Conservation (phyloP, 2,113 vertebrate species). For the Brachypodius melanocephalos region DNA sequence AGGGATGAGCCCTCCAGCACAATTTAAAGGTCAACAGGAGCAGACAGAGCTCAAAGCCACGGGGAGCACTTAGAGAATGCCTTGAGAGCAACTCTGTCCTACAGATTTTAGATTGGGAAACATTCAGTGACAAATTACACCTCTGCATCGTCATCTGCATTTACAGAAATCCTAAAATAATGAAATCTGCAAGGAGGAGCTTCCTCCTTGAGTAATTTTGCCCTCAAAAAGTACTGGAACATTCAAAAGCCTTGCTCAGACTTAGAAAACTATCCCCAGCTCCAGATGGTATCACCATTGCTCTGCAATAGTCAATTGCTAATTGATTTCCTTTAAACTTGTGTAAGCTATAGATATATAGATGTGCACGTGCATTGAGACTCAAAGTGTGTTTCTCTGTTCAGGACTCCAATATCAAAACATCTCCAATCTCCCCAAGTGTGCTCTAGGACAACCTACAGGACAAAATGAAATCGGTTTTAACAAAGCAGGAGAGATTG, state of each 20-base stretch:
- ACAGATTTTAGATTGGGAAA: not conserved
- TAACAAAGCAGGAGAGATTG: not conserved
- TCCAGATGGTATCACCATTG: not conserved
- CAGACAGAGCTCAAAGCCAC: not conserved
- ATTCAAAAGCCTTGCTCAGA: not conserved
- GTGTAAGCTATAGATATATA: constrained; percentile 44
- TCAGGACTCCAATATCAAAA: not conserved
- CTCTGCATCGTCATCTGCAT: not conserved
- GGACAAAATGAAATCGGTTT: not conserved
- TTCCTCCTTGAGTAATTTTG: not conserved
- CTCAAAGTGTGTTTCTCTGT: not conserved
- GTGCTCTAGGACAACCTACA: not conserved
- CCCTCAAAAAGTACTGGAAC: constrained; percentile 4
- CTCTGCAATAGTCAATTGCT: constrained; percentile 25
- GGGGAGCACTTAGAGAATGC: not conserved
- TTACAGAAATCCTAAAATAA: not conserved
- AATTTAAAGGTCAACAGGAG: not conserved
- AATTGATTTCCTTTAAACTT: constrained; percentile 52
- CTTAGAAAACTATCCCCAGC: not conserved
- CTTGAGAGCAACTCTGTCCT: not conserved
- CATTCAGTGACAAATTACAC: not conserved
- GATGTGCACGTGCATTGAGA: not conserved
- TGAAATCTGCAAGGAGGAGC: not conserved
- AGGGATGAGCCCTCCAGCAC: not conserved
- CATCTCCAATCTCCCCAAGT: not conserved